These are phyloP conservation scores for Hirtodrosophila duncani DNA, from an alignment of 2,888 invertebrate genomes.

Conservation along the genomic window DNA sequence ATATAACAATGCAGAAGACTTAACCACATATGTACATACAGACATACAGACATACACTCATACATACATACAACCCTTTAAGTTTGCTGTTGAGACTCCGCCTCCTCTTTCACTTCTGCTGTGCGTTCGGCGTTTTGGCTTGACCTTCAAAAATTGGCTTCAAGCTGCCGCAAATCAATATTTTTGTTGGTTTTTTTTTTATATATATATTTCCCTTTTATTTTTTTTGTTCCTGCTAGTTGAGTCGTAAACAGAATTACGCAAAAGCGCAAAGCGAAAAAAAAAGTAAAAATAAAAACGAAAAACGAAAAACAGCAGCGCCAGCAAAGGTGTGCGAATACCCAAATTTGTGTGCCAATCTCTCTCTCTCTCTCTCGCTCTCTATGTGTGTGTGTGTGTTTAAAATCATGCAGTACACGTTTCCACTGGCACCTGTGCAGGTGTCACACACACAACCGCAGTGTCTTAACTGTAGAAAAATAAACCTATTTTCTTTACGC, in stretches of 20 bases:
- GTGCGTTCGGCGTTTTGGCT: conserved; percentile 55
- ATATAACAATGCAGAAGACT: conserved; percentile 47
- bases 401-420: conserved; percentile 68
- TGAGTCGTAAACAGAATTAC: conserved; percentile 72
- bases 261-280: conserved; percentile 32
- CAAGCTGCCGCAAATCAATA: conserved; percentile 56
- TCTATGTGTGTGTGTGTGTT: conserved; percentile 24
- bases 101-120: background rate
- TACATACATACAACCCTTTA: too few relatives aligned
- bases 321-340: conserved; percentile 52
- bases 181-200: conserved; percentile 20
- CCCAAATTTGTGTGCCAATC: conserved; percentile 43
- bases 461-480: background rate
- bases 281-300: conserved; percentile 3
- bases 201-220: conserved; percentile 2
- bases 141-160: conserved; percentile 64
- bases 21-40: too few relatives aligned
- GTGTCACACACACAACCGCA: conserved; percentile 27
- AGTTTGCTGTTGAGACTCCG: background rate
- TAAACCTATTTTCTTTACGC: too few relatives aligned
- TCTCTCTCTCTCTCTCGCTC: background rate
- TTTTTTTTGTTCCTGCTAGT: conserved; percentile 47
- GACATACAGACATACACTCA: too few relatives aligned
- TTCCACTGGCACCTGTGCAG: too few relatives aligned
- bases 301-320: conserved; percentile 8